A percentile compares a stretch with the other conserved stretches of the same genome.
These are phyloP conservation scores for Tipula unca DNA, from an alignment of 2,888 invertebrate genomes.

Conservation along the genomic window DNA sequence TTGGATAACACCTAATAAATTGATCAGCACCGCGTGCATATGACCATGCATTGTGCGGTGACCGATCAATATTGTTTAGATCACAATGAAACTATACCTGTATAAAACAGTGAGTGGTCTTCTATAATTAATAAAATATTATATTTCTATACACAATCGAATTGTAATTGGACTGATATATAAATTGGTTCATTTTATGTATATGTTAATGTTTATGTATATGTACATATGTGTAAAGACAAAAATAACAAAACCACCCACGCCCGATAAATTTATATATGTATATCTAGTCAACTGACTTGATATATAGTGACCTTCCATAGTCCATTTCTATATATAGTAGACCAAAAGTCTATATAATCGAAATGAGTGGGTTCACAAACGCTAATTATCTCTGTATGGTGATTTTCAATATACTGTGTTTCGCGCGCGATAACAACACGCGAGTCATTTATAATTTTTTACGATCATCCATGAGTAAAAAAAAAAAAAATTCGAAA, in stretches of 20 bases:
- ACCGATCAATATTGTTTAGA: neutral
- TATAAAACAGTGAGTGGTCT: neutral
- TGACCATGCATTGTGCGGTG: neutral
- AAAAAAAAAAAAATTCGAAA: neutral
- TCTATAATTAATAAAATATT: slow-evolving; percentile 2
- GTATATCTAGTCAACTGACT: neutral
- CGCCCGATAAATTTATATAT: neutral
- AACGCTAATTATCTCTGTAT: neutral
- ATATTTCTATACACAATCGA: neutral
- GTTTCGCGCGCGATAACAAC: neutral
- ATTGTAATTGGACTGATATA: neutral
- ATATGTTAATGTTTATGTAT: no score
- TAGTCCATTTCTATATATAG: neutral
- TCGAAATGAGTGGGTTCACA: neutral
- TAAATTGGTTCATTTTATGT: neutral
- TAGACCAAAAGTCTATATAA: neutral
- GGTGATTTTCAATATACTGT: neutral
- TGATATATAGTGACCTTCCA: neutral
- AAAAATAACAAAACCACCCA: neutral
- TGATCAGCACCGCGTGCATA: neutral
- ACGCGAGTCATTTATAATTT: neutral
- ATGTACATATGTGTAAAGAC: neutral
- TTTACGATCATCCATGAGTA: neutral
- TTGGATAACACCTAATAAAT: neutral
- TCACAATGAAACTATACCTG: neutral